Percentiles rank a stretch among this genome's conserved stretches.
These are phyloP conservation scores for Pollenia angustigena DNA, from an alignment of 2,888 invertebrate species.

Conservation along the genomic window DNA sequence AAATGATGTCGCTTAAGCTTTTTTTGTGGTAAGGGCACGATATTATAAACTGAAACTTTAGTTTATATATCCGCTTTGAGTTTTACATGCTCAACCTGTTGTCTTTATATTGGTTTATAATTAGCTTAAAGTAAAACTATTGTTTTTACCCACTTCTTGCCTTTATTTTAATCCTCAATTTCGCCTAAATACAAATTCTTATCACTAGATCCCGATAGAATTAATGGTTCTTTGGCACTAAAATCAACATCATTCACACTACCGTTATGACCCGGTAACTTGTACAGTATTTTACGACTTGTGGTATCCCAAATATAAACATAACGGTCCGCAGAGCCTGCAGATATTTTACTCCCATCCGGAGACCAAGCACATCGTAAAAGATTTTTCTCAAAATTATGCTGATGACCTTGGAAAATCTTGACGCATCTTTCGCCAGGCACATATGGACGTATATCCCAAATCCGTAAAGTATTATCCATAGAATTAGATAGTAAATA, in stretches of 20 bases:
- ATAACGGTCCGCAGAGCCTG: conserved; percentile 97
- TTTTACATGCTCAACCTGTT: no score
- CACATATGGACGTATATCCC: conserved; percentile 98
- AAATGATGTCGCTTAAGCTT: no score
- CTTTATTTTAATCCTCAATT: conserved; percentile 87
- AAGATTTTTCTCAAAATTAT: conserved; percentile 99
- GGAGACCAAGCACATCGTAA: conserved; percentile 96
- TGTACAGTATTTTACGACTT: conserved; percentile 95
- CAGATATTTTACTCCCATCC: conserved; percentile 91
- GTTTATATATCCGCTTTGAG: no score
- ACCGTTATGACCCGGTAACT: conserved; percentile 98
- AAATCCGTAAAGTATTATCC: conserved; percentile 97
- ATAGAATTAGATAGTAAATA: conserved; percentile 97
- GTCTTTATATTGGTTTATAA: no score
- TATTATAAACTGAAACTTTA: no score
- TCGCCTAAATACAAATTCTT: conserved; percentile 98
- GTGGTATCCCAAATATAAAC: conserved; percentile 99
- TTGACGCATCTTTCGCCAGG: conserved; percentile 97
- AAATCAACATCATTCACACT: conserved; percentile 98
- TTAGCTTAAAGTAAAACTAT: no score
- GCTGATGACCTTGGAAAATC: conserved; percentile 95
- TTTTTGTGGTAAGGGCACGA: no score
- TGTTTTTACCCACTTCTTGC: background rate
- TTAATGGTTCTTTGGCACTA: conserved; percentile 96
- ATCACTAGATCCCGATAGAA: conserved; percentile 97